Evolutionary conservation across 1,140 invertebrate species (phyloP).

Genomic region (Tetramorium parvispinum): DNA sequence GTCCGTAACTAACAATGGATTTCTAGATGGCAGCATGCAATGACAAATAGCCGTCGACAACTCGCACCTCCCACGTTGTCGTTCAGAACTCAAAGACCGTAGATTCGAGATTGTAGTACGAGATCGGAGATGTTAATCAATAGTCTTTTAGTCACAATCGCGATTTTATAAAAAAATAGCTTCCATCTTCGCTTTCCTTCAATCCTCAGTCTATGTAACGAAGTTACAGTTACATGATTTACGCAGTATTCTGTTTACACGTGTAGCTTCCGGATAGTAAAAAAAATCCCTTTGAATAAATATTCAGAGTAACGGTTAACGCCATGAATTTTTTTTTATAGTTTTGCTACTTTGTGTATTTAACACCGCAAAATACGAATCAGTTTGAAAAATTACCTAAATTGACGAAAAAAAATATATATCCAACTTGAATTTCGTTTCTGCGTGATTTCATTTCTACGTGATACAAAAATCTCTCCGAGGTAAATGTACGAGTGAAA

Average conservation of each 20-base stretch:
- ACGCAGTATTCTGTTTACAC: background rate
- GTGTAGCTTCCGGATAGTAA: background rate
- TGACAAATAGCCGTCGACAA: constrained; percentile 30
- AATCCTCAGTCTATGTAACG: background rate
- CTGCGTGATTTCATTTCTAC: background rate
- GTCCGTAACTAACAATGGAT: constrained; percentile 22
- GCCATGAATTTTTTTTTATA: constrained; percentile 3
- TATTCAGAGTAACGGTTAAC: background rate
- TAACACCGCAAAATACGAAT: background rate
- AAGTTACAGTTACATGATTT: background rate
- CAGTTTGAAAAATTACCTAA: background rate
- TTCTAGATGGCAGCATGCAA: background rate
- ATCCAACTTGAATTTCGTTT: background rate
- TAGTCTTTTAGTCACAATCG: background rate
- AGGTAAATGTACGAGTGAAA: background rate
- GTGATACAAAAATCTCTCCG: background rate
- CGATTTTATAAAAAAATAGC: background rate
- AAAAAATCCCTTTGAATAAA: constrained; percentile 24
- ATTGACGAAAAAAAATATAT: background rate
- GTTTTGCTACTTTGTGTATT: constrained; percentile 1
- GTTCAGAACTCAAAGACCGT: constrained; percentile 3
- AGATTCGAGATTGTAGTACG: background rate
- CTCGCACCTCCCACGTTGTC: constrained; percentile 31
- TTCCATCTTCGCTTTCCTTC: background rate
- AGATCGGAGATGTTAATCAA: background rate